Evolutionary conservation across 2,888 invertebrate genomes (phyloP), one percentile per base, ranked within the genome.

Genomic region (Ochropleura leucogaster): DNA sequence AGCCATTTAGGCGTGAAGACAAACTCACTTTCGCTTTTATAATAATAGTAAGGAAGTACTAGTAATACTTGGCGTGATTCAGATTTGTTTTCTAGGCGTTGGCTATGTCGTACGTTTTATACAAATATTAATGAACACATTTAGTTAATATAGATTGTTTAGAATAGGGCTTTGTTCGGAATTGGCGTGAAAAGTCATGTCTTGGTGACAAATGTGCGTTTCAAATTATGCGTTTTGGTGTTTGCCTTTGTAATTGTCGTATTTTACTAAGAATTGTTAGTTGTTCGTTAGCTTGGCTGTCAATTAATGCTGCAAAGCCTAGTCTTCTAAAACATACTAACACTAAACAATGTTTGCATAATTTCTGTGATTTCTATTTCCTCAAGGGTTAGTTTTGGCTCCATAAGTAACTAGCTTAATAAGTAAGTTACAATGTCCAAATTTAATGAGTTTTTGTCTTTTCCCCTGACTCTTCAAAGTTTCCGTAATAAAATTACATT

Each of bases 41-140:
- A 30, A 30, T 30, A 30, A 2, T 30, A 30, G 30, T 30, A 30
- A 30, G 30, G 30, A 30, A 74, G 74, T 80, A 60, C 12, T 47
- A n/a, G n/a, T n/a, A 77, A 80, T 77, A n/a, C 68, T 8, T 72
- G n/a, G 51, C 72, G 60, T 76, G 60, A 74, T 70, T 78, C 72
- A 55, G 53, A 72, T 83, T 80, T 16, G 49, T 71, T 67, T 14
- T 9, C 46, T 3, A 77, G 73, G 64, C 73, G 65, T 74, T 64
- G 74, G 47, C 67, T 53, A 69, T 68, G 60, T 68, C 16, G 63
- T 60, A 63, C 40, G 57, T 71, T 73, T 65, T 63, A 74, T 40
- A 66, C 62, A 77, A 78, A 70, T 80, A 82, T 77, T 77, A 80
- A 80, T 82, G 70, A 83, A 82, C 68, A 64, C 66, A 77, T 80